These are phyloP conservation scores for Neocrepidodera transversa DNA, from an alignment of 2,888 invertebrate genomes.

Conservation along the genomic window DNA sequence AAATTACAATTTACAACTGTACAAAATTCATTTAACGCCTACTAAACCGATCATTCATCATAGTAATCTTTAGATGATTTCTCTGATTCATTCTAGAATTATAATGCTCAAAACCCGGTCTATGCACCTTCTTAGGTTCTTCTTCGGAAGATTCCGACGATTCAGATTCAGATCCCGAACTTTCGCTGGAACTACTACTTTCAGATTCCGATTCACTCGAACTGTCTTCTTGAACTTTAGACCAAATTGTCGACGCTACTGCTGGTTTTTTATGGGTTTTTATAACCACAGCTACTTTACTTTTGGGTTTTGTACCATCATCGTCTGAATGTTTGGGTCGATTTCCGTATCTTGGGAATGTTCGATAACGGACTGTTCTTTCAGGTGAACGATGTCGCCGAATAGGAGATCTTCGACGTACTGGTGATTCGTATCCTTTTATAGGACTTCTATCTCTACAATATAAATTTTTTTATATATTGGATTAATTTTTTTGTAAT, in stretches of 20 bases:
- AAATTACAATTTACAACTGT: no score
- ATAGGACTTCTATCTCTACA: slow-evolving; percentile 23
- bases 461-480: no score
- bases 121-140: slow-evolving; percentile 33
- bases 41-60: slow-evolving; percentile 42
- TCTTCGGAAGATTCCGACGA: slow-evolving; percentile 34
- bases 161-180: slow-evolving; percentile 35
- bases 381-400: slow-evolving; percentile 29
- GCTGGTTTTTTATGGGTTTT: slow-evolving; percentile 55
- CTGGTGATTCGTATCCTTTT: slow-evolving; percentile 18
- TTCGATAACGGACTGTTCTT: slow-evolving; percentile 25
- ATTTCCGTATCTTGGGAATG: not conserved
- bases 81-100: slow-evolving; percentile 46
- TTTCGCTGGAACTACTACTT: slow-evolving; percentile 35
- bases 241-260: slow-evolving; percentile 57
- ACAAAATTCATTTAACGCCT: no score
- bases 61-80: slow-evolving; percentile 54
- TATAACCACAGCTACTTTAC: slow-evolving; percentile 58
- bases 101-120: slow-evolving; percentile 50
- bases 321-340: slow-evolving; percentile 33
- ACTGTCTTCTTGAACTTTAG: slow-evolving; percentile 43
- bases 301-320: slow-evolving; percentile 51
- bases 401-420: slow-evolving; percentile 27
- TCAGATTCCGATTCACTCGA: slow-evolving; percentile 33
- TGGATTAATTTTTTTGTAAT: no score